A percentile compares a stretch with the other conserved stretches of the same genome.
Evolutionary conservation across 2,888 invertebrate genomes (phyloP).

Genomic region (Ornithoptera priamus): DNA sequence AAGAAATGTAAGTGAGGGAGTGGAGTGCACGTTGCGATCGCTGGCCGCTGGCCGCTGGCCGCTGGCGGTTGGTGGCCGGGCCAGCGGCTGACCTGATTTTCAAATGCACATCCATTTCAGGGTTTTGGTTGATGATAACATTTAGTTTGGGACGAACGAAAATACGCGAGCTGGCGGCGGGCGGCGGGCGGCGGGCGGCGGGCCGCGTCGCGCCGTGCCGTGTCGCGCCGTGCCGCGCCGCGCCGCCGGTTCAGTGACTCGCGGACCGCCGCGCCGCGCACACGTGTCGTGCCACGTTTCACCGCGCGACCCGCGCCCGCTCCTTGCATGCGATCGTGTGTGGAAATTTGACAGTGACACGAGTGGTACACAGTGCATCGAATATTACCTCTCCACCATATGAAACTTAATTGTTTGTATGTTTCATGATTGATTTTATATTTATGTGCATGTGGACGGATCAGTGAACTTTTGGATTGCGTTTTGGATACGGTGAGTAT

Average conservation of each 20-base stretch:
- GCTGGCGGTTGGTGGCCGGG: conserved; percentile 31
- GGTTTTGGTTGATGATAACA: conserved; percentile 67
- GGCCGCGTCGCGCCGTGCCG: conserved; percentile 43
- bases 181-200: conserved; percentile 55
- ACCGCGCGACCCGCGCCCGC: conserved; percentile 6
- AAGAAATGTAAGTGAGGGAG: too few species aligned
- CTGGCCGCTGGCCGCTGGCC: too few species aligned
- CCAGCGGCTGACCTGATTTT: conserved; percentile 66
- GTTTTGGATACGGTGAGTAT: conserved; percentile 71
- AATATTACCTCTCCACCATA: conserved; percentile 36
- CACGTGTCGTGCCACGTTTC: conserved; percentile 43
- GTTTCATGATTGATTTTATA: conserved; percentile 35
- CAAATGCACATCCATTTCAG: conserved; percentile 56
- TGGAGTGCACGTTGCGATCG: too few species aligned
- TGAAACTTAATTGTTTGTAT: conserved; percentile 43
- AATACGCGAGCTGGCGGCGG: conserved; percentile 56
- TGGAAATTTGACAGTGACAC: conserved; percentile 67
- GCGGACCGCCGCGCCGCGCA: conserved; percentile 51
- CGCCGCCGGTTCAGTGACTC: conserved; percentile 69
- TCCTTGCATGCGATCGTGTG: conserved; percentile 43
- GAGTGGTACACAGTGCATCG: conserved; percentile 49
- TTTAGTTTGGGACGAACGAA: conserved; percentile 56
- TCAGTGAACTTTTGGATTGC: conserved; percentile 74
- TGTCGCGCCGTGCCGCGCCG: conserved; percentile 33
- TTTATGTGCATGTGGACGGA: conserved; percentile 62